These are phyloP conservation scores for Oryzias melastigma DNA, from an alignment of 2,113 vertebrate genomes.

Conservation along the genomic window DNA sequence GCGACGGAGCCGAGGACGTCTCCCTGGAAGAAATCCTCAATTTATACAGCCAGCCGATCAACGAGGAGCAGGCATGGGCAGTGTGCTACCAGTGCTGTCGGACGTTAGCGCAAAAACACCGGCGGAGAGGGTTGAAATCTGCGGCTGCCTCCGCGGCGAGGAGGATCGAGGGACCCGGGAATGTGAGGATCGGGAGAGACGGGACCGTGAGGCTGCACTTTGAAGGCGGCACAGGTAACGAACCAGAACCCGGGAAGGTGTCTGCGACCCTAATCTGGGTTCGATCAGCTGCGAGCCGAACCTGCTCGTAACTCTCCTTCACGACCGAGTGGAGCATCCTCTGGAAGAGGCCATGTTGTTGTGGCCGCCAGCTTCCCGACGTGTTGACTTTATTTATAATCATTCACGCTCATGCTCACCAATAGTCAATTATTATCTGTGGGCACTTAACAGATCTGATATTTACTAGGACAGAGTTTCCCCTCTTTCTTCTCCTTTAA, in stretches of 20 bases:
- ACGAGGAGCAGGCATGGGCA: slow-evolving; percentile 97
- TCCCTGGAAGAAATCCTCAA: slow-evolving; percentile 87
- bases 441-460: too few relatives aligned
- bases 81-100: slow-evolving; percentile 93
- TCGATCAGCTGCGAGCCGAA: slow-evolving; percentile 2
- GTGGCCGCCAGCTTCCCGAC: slow-evolving; percentile 49
- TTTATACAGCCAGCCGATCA: slow-evolving; percentile 93
- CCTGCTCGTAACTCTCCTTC: slow-evolving; percentile 12
- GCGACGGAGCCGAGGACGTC: slow-evolving; percentile 76
- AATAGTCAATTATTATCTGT: slow-evolving; percentile 19
- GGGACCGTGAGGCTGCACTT: slow-evolving; percentile 76
- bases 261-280: neutral
- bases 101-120: slow-evolving; percentile 73
- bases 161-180: slow-evolving; percentile 76
- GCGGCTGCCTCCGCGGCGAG: slow-evolving; percentile 36
- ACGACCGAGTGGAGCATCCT: slow-evolving; percentile 36
- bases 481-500: too few relatives aligned
- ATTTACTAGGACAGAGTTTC: too few relatives aligned
- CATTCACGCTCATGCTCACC: slow-evolving; percentile 13
- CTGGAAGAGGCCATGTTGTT: slow-evolving; percentile 62
- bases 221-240: slow-evolving; percentile 67
- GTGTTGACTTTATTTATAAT: slow-evolving; percentile 64
- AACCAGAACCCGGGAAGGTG: slow-evolving; percentile 1
- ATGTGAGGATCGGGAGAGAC: slow-evolving; percentile 84
- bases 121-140: slow-evolving; percentile 61